Conservation (phyloP, 2,113 vertebrate species). For the Bettongia penicillata region DNA sequence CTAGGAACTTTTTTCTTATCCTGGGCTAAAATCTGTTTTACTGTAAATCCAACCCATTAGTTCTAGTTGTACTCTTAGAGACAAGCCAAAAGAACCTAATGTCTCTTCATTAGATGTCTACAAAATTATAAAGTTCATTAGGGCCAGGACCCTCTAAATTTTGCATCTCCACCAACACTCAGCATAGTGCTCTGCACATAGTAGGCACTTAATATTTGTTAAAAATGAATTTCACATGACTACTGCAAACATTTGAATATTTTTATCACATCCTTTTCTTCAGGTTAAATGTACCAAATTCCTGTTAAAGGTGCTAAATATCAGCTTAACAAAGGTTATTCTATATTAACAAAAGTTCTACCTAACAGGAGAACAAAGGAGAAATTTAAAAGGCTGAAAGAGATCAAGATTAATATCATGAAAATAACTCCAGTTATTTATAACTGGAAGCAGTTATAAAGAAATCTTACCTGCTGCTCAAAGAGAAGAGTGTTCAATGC, state of each 20-base stretch:
- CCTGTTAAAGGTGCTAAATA: neutral
- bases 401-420: too few relatives aligned
- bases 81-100: neutral
- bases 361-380: neutral
- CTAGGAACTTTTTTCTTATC: neutral
- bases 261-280: neutral
- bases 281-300: neutral
- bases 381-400: neutral
- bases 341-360: neutral
- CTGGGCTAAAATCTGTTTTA: neutral
- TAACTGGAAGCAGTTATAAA: neutral
- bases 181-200: neutral
- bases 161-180: neutral
- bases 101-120: neutral
- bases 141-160: neutral
- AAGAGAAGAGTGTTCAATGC: slow-evolving; percentile 98
- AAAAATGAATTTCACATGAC: neutral
- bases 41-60: neutral
- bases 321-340: neutral
- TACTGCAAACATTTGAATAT: neutral
- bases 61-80: neutral
- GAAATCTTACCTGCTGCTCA: slow-evolving; percentile 93
- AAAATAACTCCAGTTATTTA: too few relatives aligned
- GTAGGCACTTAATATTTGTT: neutral
- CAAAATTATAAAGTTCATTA: neutral